Percentiles rank a stretch among this genome's conserved stretches.
phyloP scores from a whole-genome alignment of 2,797 vertebrate genomes.

The Chiropotes sagulatus region DNA sequence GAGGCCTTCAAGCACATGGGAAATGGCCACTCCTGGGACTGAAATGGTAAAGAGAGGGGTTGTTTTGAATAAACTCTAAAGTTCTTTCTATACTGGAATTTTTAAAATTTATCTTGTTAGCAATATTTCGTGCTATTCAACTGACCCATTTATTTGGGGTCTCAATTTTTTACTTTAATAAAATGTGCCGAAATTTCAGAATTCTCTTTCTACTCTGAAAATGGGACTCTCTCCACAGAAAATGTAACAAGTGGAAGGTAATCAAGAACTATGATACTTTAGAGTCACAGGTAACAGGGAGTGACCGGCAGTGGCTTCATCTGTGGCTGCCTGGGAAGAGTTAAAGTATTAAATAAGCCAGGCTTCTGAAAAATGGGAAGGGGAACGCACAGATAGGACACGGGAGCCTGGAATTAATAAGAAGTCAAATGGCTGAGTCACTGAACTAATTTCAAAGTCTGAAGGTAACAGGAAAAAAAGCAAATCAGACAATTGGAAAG shows the following conservation, averaged over 20 bases:
- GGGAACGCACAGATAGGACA: background rate
- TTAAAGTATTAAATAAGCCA: background rate
- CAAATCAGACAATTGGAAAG: conserved; percentile 32
- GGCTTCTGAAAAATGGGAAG: background rate
- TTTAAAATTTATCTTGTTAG: background rate
- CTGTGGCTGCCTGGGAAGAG: background rate
- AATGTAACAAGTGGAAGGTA: accelerated
- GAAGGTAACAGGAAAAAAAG: background rate
- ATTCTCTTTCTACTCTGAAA: background rate
- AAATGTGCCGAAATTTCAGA: background rate
- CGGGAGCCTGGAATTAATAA: background rate
- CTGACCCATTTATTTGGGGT: background rate
- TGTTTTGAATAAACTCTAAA: background rate
- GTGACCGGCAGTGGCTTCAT: background rate
- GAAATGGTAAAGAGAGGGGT: background rate
- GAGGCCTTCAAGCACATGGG: background rate
- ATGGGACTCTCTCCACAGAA: background rate
- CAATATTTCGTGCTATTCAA: background rate
- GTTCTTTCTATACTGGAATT: background rate
- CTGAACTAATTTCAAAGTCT: conserved; percentile 48
- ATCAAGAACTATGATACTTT: background rate
- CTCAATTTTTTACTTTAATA: background rate
- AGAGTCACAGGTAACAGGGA: background rate
- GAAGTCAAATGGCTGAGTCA: conserved; percentile 63
- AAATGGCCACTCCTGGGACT: background rate